Percentiles rank a stretch among this genome's conserved stretches.
Conservation (phyloP, 2,888 invertebrate genomes). For the Melanchra persicariae region DNA sequence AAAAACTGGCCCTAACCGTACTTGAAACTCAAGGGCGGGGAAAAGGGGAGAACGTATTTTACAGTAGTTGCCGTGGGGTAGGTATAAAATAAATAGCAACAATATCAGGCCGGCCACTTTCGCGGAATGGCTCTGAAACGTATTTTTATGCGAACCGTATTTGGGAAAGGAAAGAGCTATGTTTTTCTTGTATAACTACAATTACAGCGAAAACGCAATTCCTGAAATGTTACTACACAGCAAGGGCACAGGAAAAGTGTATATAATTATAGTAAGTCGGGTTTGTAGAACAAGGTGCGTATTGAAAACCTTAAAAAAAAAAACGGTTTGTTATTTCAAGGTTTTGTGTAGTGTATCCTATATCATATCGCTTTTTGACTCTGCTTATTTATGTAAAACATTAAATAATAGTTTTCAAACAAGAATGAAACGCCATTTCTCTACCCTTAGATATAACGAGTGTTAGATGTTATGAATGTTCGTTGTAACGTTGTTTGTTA, state of each 20-base stretch:
- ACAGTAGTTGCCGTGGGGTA: slow-evolving; percentile 47
- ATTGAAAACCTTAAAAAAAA: not conserved
- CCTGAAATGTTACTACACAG: slow-evolving; percentile 26
- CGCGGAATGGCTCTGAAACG: slow-evolving; percentile 60
- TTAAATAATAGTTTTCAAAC: not conserved
- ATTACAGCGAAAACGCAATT: slow-evolving; percentile 52
- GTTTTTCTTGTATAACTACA: slow-evolving; percentile 55
- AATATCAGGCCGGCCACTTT: slow-evolving; percentile 65
- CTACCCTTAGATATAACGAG: not conserved
- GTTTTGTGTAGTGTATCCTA: too few species aligned
- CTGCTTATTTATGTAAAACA: not conserved
- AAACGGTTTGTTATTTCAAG: not conserved
- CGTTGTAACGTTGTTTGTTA: too few species aligned
- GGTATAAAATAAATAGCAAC: slow-evolving; percentile 67
- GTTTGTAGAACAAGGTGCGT: not conserved
- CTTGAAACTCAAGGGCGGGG: slow-evolving; percentile 33
- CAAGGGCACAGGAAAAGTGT: not conserved
- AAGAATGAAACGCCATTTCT: not conserved
- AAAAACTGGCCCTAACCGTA: slow-evolving; percentile 24
- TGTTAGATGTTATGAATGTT: too few species aligned
- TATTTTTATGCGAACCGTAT: slow-evolving; percentile 64
- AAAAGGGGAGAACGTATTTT: slow-evolving; percentile 51
- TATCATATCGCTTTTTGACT: not conserved
- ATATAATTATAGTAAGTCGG: not conserved
- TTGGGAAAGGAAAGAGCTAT: slow-evolving; percentile 57